A percentile compares a stretch with the other conserved stretches of the same genome.
phyloP scores from a whole-genome alignment of 2,797 vertebrate species.

The Xyrichtys novacula region DNA sequence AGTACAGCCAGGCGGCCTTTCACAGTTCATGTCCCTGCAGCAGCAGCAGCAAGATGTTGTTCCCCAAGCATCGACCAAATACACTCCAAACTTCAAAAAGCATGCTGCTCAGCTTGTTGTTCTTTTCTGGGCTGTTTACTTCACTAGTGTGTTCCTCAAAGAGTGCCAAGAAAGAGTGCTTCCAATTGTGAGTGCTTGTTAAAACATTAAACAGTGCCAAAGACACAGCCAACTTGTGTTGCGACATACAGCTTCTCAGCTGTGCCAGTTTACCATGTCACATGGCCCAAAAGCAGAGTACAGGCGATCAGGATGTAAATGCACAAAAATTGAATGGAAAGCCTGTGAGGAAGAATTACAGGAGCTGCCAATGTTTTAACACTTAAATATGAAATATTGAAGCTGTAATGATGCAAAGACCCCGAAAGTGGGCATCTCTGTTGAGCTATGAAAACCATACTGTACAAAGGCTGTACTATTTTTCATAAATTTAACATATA shows the following conservation, averaged over 20 bases:
- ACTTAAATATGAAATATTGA: too few species aligned
- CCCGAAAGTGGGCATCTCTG: too few species aligned
- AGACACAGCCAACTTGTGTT: constrained; percentile 3
- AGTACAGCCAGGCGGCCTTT: too few species aligned
- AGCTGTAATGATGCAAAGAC: too few species aligned
- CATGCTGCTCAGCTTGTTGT: constrained; percentile 12
- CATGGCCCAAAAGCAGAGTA: not conserved
- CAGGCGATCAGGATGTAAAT: not conserved
- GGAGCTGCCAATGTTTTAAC: not conserved
- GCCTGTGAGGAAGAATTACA: not conserved
- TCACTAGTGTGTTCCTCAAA: not conserved
- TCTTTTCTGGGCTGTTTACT: constrained; percentile 23
- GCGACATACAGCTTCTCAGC: constrained; percentile 2
- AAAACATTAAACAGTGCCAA: not conserved
- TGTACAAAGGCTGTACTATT: too few species aligned
- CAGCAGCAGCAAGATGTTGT: not conserved
- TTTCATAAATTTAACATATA: too few species aligned
- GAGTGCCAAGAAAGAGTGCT: not conserved
- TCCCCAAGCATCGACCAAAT: not conserved
- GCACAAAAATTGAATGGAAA: too few species aligned
- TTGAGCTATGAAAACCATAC: too few species aligned
- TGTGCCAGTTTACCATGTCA: not conserved
- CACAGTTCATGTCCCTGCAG: not conserved
- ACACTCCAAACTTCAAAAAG: not conserved
- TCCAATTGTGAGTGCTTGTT: constrained; percentile 2